Conservation (phyloP, 37 sponge, comb jelly and placozoan species). For the Bolinopsis microptera region DNA sequence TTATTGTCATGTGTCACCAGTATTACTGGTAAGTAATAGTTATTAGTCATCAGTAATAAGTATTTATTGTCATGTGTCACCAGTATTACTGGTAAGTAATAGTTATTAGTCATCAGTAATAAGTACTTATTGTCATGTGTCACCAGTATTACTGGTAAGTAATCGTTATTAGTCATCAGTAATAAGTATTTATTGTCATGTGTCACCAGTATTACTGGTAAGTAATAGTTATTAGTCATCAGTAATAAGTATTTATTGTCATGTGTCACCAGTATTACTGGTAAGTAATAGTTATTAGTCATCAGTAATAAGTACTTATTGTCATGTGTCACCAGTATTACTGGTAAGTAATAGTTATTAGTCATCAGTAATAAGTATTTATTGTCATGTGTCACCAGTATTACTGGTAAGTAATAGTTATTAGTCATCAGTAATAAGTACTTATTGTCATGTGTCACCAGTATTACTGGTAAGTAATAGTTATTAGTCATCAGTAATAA, state of each 20-base stretch:
- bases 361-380: no score
- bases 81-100: background rate
- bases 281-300: no score
- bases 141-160: background rate
- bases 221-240: no score
- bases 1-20: slow-evolving; percentile 28
- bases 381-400: background rate
- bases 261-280: slow-evolving; percentile 24
- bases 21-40: background rate
- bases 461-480: background rate
- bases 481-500: no score
- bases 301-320: no score
- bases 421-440: no score
- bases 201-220: slow-evolving; percentile 34
- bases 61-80: background rate
- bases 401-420: background rate
- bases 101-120: no score
- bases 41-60: no score
- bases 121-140: background rate
- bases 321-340: slow-evolving; percentile 16
- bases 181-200: background rate
- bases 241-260: background rate
- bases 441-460: background rate
- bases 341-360: background rate
- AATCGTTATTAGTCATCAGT: no score